Evolutionary conservation across 2,113 vertebrate species (phyloP), one percentile per base, ranked within the genome.

Genomic region (Ceratotherium simum): DNA sequence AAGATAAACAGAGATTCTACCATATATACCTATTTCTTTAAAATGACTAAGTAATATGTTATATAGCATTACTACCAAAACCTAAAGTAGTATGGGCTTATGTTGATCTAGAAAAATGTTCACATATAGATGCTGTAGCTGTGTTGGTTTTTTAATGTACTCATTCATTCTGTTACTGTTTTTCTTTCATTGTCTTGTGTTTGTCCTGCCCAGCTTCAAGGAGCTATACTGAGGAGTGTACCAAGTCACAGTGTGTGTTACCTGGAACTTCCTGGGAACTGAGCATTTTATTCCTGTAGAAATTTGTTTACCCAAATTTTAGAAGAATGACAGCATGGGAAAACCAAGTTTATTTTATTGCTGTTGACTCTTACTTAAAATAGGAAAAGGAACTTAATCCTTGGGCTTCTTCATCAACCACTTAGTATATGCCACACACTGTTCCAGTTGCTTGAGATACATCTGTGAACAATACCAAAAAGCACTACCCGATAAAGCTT

Each of bases 281-380:
- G 33, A 72, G 33, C 21, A 75, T 93, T 95, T 96, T 72, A 85
- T 95, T 97, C 27, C 64, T 85, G 5, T 95, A 54, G 48, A 78
- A 89, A 93, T 94, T n/a, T 69, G 39, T n/a, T 97, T 72, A 95
- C 39, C 67, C 4, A 81, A 62, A 64, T 96, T 86, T 96, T 64
- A 69, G 48, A 96, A 97, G 79, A 93, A 69, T 82, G 54, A 85
- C 72, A 88, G 78, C 65, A 42, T 85, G 17, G 64, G 36, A 69
- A 96, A 95, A 48, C 18, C 14, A 95, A 95, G 5, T 76, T 97
- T 93, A 90, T 95, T 92, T 95, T 88, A 84, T 94, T 90, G 12
- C 25, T 75, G 18, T 90, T 96, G 39, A 83, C 25, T 96, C 17
- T 95, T 65, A 91, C 17, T 94, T 96, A 95, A 83, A 84, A 70